A percentile compares a stretch with the other conserved stretches of the same genome.
Conservation (phyloP, 2,797 vertebrate species). For the Platyrinchus mystaceus region DNA sequence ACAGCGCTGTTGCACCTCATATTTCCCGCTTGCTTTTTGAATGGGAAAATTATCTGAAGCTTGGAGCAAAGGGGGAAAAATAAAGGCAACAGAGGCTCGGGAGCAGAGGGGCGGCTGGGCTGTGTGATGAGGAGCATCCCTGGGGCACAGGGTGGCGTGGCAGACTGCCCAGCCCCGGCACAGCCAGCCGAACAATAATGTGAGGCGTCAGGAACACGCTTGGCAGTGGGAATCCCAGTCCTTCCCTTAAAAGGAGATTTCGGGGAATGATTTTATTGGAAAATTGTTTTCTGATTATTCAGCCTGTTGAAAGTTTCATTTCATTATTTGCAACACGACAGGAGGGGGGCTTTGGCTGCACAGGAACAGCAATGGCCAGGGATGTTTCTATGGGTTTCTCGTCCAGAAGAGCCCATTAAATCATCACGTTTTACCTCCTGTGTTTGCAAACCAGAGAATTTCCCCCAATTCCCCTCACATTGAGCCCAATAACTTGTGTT, state of each 20-base stretch:
- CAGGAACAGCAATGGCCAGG: neutral
- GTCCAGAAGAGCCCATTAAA: neutral
- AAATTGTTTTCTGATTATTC: conserved; percentile 65
- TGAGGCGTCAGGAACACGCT: neutral
- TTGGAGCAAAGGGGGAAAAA: neutral
- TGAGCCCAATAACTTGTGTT: neutral
- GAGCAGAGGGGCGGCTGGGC: neutral
- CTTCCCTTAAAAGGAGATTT: conserved; percentile 68
- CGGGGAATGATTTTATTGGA: conserved; percentile 44
- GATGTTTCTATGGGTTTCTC: neutral
- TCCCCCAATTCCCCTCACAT: neutral
- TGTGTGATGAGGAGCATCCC: neutral
- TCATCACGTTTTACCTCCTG: neutral
- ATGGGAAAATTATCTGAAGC: neutral
- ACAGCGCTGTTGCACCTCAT: rapidly evolving
- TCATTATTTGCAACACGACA: conserved; percentile 1
- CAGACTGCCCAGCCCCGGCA: conserved; percentile 17
- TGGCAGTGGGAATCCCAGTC: conserved; percentile 39
- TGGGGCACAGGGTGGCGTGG: neutral
- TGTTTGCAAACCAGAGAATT: neutral
- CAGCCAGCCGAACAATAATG: neutral
- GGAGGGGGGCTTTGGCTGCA: neutral
- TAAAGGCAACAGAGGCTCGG: neutral
- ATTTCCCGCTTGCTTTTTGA: neutral
- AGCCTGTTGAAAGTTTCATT: conserved; percentile 46